A percentile compares a stretch with the other conserved stretches of the same genome.
phyloP scores from a whole-genome alignment of 1,140 invertebrate species.

The Drosophila ironensis region DNA sequence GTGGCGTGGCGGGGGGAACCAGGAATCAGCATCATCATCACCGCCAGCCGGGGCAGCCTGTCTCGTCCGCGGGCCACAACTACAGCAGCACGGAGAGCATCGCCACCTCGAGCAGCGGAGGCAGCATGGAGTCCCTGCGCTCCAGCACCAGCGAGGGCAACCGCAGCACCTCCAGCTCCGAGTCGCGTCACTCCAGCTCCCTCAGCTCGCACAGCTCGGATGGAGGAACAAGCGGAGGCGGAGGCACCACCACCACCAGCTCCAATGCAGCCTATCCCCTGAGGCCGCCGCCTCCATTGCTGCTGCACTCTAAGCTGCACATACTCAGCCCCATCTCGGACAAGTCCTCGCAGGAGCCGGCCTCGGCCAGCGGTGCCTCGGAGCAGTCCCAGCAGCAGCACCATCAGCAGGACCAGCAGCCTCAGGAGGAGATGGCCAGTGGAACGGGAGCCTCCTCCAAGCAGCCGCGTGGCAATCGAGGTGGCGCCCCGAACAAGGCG shows the following conservation, averaged over 20 bases:
- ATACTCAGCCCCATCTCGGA: constrained; percentile 94
- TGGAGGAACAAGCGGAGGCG: constrained; percentile 85
- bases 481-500: constrained; percentile 88
- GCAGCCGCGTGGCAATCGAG: constrained; percentile 82
- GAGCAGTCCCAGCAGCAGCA: constrained; percentile 85
- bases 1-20: no score
- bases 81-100: constrained; percentile 93
- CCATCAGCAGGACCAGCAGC: constrained; percentile 83
- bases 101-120: constrained; percentile 91
- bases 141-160: constrained; percentile 92
- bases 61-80: constrained; percentile 83
- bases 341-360: constrained; percentile 93
- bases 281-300: constrained; percentile 84
- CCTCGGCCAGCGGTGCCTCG: constrained; percentile 89
- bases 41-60: constrained; percentile 16
- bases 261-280: constrained; percentile 84
- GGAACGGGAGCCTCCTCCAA: constrained; percentile 56
- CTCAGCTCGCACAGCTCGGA: constrained; percentile 92
- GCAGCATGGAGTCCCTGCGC: constrained; percentile 91
- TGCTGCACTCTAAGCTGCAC: constrained; percentile 89
- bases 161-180: constrained; percentile 90
- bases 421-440: constrained; percentile 52
- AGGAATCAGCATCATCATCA: constrained; percentile 63
- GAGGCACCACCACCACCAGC: constrained; percentile 79
- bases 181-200: constrained; percentile 89